These are phyloP conservation scores for Drosophila murphyi DNA, from an alignment of 1,140 invertebrate genomes.

Conservation along the genomic window DNA sequence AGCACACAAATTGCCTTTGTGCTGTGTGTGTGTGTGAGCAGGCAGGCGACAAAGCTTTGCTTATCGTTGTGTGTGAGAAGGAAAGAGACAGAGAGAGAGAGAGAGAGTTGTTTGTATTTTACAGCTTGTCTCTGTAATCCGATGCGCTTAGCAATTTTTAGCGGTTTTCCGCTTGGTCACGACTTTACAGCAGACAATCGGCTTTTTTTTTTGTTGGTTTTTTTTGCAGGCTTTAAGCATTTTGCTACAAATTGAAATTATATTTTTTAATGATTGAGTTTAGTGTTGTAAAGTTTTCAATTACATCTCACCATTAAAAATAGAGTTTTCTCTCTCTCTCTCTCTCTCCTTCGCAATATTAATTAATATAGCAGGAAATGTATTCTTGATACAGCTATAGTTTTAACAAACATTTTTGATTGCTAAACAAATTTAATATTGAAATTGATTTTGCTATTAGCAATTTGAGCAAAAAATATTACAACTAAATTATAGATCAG, in stretches of 20 bases:
- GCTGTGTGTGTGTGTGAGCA: slow-evolving; percentile 17
- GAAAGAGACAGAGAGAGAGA: too few relatives aligned
- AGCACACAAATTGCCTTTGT: slow-evolving; percentile 63
- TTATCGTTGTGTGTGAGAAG: background rate
- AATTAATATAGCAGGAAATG: too few relatives aligned
- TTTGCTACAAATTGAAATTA: background rate
- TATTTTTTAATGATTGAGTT: background rate
- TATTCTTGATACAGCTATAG: too few relatives aligned
- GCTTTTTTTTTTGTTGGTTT: background rate
- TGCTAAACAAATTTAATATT: too few relatives aligned
- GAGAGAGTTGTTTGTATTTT: background rate
- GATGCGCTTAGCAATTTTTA: slow-evolving; percentile 63
- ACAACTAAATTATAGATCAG: too few relatives aligned
- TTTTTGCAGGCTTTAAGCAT: background rate
- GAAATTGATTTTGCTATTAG: too few relatives aligned
- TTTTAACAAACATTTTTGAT: too few relatives aligned
- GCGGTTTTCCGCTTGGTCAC: slow-evolving; percentile 48
- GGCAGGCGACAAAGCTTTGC: too few relatives aligned
- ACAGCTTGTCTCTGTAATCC: slow-evolving; percentile 53
- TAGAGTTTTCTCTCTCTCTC: background rate
- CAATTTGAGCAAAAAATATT: too few relatives aligned
- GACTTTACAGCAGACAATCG: slow-evolving; percentile 11
- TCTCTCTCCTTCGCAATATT: background rate
- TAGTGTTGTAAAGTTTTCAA: background rate
- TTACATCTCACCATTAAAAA: background rate